These are phyloP conservation scores for Philypnodon macrostomus DNA, from an alignment of 2,797 vertebrate genomes.

Conservation along the genomic window DNA sequence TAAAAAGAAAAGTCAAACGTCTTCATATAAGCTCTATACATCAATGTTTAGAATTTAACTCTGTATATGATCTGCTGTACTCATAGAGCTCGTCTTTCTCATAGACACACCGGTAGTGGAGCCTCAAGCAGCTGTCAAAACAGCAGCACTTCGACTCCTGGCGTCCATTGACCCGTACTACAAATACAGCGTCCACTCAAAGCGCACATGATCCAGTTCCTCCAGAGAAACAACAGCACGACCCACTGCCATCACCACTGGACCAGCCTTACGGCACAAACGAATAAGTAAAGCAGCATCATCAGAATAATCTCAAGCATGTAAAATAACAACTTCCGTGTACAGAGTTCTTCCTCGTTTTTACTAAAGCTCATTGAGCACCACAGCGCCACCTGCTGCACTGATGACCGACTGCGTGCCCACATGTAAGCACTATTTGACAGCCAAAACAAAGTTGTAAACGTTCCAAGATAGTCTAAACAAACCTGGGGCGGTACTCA, in stretches of 20 bases:
- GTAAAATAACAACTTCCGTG: conserved; percentile 63
- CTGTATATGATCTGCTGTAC: background rate
- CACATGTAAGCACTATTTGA: too few relatives aligned
- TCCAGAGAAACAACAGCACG: background rate
- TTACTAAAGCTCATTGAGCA: accelerated
- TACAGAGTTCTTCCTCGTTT: conserved; percentile 45
- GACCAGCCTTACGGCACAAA: too few relatives aligned
- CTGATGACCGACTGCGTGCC: background rate
- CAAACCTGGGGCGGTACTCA: too few relatives aligned
- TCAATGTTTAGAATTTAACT: background rate
- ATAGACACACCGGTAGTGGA: conserved; percentile 29
- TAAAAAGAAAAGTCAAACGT: conserved; percentile 4
- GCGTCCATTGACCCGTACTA: conserved; percentile 52
- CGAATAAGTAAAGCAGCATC: background rate
- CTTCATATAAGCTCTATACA: background rate
- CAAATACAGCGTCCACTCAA: background rate
- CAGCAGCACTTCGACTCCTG: conserved; percentile 49
- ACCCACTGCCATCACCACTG: accelerated
- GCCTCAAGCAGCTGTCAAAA: conserved; percentile 64
- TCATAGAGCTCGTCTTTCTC: conserved; percentile 2
- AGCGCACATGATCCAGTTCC: background rate
- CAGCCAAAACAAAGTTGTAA: too few relatives aligned
- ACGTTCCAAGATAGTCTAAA: too few relatives aligned
- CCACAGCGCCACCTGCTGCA: conserved; percentile 39
- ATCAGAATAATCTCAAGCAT: conserved; percentile 1